These are phyloP conservation scores for Vireo griseus DNA, from an alignment of 2,797 vertebrate species.

Conservation along the genomic window DNA sequence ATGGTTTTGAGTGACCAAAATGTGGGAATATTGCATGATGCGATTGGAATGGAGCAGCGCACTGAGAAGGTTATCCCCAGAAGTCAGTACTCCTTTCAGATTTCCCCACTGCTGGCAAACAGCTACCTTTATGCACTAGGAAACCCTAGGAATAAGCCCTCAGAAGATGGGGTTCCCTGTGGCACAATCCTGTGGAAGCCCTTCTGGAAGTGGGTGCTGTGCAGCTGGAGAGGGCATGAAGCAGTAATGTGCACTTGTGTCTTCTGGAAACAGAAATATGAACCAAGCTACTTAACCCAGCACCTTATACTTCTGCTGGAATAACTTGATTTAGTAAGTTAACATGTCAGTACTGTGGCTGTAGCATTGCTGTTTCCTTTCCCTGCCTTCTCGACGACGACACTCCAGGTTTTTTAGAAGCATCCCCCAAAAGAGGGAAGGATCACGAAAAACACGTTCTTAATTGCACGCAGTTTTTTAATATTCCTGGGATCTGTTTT, in stretches of 20 bases:
- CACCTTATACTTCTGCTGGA: neutral
- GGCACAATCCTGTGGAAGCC: neutral
- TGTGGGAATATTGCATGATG: neutral
- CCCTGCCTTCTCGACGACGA: neutral
- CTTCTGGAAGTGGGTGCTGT: neutral
- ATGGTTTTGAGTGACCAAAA: neutral
- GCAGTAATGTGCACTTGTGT: rapidly evolving
- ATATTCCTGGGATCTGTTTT: slow-evolving; percentile 61
- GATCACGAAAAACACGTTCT: neutral
- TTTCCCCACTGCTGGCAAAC: neutral
- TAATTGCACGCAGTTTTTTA: neutral
- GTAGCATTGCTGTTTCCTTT: neutral
- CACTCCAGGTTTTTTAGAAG: neutral
- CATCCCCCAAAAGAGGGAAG: neutral
- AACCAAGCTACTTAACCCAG: slow-evolving; percentile 5
- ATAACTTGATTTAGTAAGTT: slow-evolving; percentile 30
- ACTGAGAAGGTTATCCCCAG: neutral
- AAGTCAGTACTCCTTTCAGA: neutral
- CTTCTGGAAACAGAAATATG: neutral
- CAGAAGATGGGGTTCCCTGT: neutral
- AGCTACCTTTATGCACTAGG: neutral
- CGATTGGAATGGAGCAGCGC: neutral
- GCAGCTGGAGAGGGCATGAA: neutral
- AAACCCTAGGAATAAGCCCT: neutral
- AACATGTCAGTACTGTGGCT: slow-evolving; percentile 20